Conservation (phyloP, 2,797 vertebrate genomes). For the Gastrophryne carolinensis region DNA sequence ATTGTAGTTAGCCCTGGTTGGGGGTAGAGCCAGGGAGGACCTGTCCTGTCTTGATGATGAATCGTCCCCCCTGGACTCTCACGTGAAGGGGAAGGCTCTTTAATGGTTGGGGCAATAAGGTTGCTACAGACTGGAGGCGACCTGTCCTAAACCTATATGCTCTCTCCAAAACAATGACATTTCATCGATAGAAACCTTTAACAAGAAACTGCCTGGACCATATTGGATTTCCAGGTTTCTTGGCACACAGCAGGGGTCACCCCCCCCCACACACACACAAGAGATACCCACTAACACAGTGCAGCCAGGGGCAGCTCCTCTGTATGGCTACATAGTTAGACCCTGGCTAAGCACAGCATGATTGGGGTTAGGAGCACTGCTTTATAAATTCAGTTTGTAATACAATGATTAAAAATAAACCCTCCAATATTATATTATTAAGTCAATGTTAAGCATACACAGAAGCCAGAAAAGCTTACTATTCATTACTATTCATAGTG, state of each 20-base stretch:
- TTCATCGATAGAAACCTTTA: constrained; percentile 63
- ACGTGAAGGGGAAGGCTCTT: not conserved
- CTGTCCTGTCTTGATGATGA: not conserved
- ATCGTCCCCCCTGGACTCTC: not conserved
- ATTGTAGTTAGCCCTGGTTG: not conserved
- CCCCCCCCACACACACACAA: constrained; percentile 62
- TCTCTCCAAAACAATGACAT: constrained; percentile 55
- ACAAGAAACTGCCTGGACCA: constrained; percentile 53
- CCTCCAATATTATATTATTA: no score
- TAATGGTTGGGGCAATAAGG: not conserved
- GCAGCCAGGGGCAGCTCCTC: no score
- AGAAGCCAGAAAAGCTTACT: no score
- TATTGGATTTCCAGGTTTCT: constrained; percentile 63
- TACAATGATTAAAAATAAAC: no score
- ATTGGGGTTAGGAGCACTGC: no score
- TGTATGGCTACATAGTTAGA: no score
- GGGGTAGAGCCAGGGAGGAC: not conserved
- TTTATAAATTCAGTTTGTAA: no score
- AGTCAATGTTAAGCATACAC: no score
- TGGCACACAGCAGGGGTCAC: constrained; percentile 68
- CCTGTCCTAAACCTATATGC: constrained; percentile 32
- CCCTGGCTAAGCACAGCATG: no score
- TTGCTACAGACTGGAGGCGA: not conserved
- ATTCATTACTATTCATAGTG: no score
- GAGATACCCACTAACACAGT: no score